Base-by-base conservation (phyloP, 2,113 vertebrate genomes). In the Crotalus tigris region DNA sequence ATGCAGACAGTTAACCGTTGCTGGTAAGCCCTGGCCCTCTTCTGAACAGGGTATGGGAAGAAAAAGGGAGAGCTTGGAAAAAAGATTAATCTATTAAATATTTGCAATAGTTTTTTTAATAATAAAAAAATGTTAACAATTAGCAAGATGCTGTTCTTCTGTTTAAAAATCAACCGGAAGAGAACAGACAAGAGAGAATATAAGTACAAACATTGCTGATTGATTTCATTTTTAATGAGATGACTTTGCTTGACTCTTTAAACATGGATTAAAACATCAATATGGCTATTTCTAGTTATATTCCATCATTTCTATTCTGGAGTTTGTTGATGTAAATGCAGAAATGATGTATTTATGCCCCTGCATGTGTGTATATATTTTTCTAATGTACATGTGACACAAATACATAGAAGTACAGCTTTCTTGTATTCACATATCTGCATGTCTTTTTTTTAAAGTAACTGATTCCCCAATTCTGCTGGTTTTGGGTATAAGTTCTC, bases 31-130 rank as follows among this genome's bases (percentile, higher is more conserved):
- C 87, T 94, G 92, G 87, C 3, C 13, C 51, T 85, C 86, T 58
- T 93, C 88, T 94, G 93, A 89, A 94, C 0, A 0, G 91, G 92
- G 92, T 91, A 91, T 24, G 69, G 29, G 93, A 91, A 93, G 94
- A 91, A 92, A 61, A 24, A 46, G 51, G 49, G 81, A 94, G 92
- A 92, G 90, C 92, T 15, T 88, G 88, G 59, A 92, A 92, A 69
- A 92, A 92, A 59, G 96, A 97, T 93, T 90, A 94, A 93, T 85
- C 94, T 13, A 94, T 95, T 96, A 94, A 92, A 75, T 92, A 95
- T 90, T 94, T 94, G 94, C 89, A 69, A 91, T 91, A 93, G 46
- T 15, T 92, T 87, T 87, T 19, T 87, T 87, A 46, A 46, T 46
- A 10, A 24, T 51, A 51, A 51, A 51, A 9, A 75, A 81, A 81